Evolutionary conservation across 2,888 invertebrate genomes (phyloP), one percentile per base, ranked within the genome.

Genomic region (Timandra comae): DNA sequence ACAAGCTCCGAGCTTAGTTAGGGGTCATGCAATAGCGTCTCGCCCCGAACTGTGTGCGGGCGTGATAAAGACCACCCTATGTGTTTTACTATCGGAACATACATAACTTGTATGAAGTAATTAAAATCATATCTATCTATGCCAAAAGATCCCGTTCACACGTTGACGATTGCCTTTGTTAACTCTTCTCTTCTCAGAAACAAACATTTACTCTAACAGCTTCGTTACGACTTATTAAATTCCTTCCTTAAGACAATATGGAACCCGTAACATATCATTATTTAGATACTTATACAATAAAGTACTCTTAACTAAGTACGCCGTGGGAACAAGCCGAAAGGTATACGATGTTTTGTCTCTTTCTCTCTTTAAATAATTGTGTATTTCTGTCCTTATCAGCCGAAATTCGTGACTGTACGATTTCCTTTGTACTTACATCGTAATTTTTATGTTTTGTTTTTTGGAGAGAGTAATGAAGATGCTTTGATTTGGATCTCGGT

Each of bases 361-460:
- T 32, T 65, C 36, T n/a, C 7, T 11, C 55, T 19, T 6, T 8
- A 1, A 7, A 11, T 27, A 22, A 27, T 3, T 12, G n/a, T 34
- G 50, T 56, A 36, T 8, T 5, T 4, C 43, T 23, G 25, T 64
- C 63, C 40, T 46, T 43, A 29, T 66, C 63, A 20, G 36, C 56
- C 52, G 38, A 65, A 66, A 72, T 74, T 80, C 80, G 80, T 81
- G 81, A 78, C 78, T 67, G 16, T 63, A 66, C 63, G 60, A 71
- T 77, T 75, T 66, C 52, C 52, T 62, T 57, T 43, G 59, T 61
- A 56, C 52, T 53, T 41, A 57, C 46, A 46, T 43, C 48, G 61
- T 54, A 62, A 63, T 64, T 68, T 63, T 52, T 59, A 50, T 48
- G 20, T 9, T 56, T 62, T 54, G 59, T 59, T 60, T 62, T 65